phyloP scores from a whole-genome alignment of 2,888 invertebrate genomes.

The Hemistola chrysoprasaria region DNA sequence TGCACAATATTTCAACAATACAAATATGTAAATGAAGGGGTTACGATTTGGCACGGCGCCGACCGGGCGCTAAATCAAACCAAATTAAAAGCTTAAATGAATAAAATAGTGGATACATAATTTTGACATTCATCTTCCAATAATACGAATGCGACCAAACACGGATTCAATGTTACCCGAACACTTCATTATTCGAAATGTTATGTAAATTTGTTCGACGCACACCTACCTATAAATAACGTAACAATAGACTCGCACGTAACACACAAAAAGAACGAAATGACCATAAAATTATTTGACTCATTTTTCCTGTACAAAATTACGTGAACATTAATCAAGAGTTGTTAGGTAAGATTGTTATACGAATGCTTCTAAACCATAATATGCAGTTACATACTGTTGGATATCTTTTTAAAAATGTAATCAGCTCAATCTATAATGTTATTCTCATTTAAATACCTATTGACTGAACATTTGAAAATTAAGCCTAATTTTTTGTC shows the following conservation, averaged over 20 bases:
- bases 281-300: conserved; percentile 30
- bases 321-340: conserved; percentile 22
- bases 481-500: no score
- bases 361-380: no score
- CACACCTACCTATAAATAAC: conserved; percentile 29
- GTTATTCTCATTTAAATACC: no score
- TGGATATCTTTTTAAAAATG: no score
- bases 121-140: conserved; percentile 16
- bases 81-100: conserved; percentile 5
- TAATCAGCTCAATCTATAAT: no score
- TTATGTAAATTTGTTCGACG: conserved; percentile 30
- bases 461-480: no score
- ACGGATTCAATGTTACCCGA: conserved; percentile 23
- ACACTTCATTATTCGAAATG: conserved; percentile 26
- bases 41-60: neutral
- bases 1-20: no score
- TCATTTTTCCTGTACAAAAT: conserved; percentile 27
- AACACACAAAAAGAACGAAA: conserved; percentile 28
- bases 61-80: neutral
- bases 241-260: conserved; percentile 28
- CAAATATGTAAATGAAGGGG: neutral
- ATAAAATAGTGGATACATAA: conserved; percentile 17
- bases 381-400: no score
- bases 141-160: neutral
- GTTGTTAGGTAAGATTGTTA: conserved; percentile 6